Conservation (phyloP, 2,113 vertebrate species). For the Archocentrus centrarchus region DNA sequence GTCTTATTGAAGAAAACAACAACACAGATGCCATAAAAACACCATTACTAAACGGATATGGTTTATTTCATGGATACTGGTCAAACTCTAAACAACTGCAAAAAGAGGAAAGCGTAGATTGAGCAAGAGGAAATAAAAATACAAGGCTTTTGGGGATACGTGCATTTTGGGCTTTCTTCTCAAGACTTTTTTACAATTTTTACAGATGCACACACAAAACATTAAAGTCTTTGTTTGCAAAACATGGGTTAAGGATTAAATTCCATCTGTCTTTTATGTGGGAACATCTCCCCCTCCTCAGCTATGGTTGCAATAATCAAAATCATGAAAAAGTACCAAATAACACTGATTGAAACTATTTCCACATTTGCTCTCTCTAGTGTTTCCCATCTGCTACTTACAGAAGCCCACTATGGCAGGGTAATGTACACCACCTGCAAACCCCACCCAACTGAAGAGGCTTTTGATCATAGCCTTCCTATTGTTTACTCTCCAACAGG, state of each 20-base stretch:
- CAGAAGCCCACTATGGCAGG: slow-evolving; percentile 24
- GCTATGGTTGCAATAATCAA: slow-evolving; percentile 36
- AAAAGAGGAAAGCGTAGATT: neutral
- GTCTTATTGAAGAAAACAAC: slow-evolving; percentile 32
- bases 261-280: slow-evolving; percentile 6
- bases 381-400: slow-evolving; percentile 11
- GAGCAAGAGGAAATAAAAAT: neutral
- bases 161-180: slow-evolving; percentile 1
- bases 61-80: slow-evolving; percentile 36
- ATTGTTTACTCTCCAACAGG: slow-evolving; percentile 48
- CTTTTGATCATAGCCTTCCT: slow-evolving; percentile 56
- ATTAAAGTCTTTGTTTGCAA: slow-evolving; percentile 4
- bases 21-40: slow-evolving; percentile 27
- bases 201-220: neutral
- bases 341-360: slow-evolving; percentile 49
- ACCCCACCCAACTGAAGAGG: slow-evolving; percentile 54
- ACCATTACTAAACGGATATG: slow-evolving; percentile 18
- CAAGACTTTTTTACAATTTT: neutral
- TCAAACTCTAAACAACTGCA: slow-evolving; percentile 32
- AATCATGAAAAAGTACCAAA: slow-evolving; percentile 15
- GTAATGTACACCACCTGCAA: slow-evolving; percentile 56
- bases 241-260: neutral
- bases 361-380: slow-evolving; percentile 13
- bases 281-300: slow-evolving; percentile 14
- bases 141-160: slow-evolving; percentile 2